Evolutionary conservation across 2,113 vertebrate genomes (phyloP).

Genomic region (Ageneiosus marmoratus): DNA sequence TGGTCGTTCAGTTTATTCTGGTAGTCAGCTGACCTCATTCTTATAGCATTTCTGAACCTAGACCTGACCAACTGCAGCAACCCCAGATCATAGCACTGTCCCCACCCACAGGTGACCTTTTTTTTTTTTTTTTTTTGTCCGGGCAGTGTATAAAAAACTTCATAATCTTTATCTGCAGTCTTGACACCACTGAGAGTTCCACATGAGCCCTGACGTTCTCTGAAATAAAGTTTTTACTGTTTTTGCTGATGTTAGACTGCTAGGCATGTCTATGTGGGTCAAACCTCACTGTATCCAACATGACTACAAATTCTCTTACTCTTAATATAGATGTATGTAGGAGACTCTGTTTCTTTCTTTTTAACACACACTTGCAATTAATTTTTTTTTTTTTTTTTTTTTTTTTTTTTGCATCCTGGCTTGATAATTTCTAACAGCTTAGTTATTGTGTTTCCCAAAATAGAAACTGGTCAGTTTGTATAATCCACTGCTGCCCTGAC

Average conservation of each 20-base stretch:
- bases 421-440: not conserved
- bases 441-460: not conserved
- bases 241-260: not conserved
- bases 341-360: not conserved
- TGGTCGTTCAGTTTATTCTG: too few relatives aligned
- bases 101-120: too few relatives aligned
- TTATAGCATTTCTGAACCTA: too few relatives aligned
- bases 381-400: not conserved
- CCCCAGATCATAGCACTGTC: too few relatives aligned
- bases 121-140: too few relatives aligned
- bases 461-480: not conserved
- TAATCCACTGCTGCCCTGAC: not conserved
- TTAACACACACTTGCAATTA: not conserved
- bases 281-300: too few relatives aligned
- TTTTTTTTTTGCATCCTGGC: not conserved
- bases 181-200: too few relatives aligned
- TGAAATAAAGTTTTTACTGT: not conserved
- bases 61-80: too few relatives aligned
- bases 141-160: not conserved
- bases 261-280: not conserved
- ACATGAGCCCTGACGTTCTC: too few relatives aligned
- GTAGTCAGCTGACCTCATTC: too few relatives aligned
- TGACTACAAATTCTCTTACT: too few relatives aligned
- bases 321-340: not conserved
- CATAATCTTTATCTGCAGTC: not conserved